Base-by-base conservation (phyloP, 2,113 vertebrate genomes). In the Pangasianodon gigas region DNA sequence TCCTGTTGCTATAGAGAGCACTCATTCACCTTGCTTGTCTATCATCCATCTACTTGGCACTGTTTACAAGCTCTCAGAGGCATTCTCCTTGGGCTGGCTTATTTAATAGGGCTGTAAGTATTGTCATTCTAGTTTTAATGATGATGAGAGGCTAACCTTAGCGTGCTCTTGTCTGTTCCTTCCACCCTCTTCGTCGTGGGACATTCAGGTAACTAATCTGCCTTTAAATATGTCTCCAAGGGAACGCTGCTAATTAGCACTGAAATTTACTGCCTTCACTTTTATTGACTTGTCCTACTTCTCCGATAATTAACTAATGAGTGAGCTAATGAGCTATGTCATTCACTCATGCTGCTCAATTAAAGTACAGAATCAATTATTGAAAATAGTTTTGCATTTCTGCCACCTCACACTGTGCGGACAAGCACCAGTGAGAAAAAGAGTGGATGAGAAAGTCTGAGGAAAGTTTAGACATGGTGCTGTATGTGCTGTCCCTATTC, bases 241-340 rank as follows among this genome's bases (percentile, higher is more conserved):
- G 98, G 98, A 97, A 97, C 96, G 96, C 95, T 96, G 96, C 97
- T 99, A 99, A 99, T 99, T 99, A 99, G 98, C 98, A 98, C 97
- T 96, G 97, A 97, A 99, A 99, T 99, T 99, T 99, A 99, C 98
- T 97, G 96, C 98, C 98, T 98, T 99, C 97, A 97, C 96, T 99
- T 99, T 99, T 99, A 99, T 99, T 99, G 98, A 99, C 98, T 99
- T 99, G 98, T 99, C 97, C 97, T 98, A 99, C 97, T 99, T 98
- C 97, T 98, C 97, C 96, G 97, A 99, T 99, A 99, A 99, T 99
- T 99, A 99, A 99, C 97, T 99, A 99, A 99, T 98, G 98, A 98
- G 98, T 97, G 98, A 98, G 98, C 97, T 99, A 99, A 99, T 99
- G 98, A 99, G 98, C 98, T 99, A 98, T 98, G 98, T 97, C 98